These are phyloP conservation scores for Chalcis sispes DNA, from an alignment of 2,888 invertebrate species.

Conservation along the genomic window DNA sequence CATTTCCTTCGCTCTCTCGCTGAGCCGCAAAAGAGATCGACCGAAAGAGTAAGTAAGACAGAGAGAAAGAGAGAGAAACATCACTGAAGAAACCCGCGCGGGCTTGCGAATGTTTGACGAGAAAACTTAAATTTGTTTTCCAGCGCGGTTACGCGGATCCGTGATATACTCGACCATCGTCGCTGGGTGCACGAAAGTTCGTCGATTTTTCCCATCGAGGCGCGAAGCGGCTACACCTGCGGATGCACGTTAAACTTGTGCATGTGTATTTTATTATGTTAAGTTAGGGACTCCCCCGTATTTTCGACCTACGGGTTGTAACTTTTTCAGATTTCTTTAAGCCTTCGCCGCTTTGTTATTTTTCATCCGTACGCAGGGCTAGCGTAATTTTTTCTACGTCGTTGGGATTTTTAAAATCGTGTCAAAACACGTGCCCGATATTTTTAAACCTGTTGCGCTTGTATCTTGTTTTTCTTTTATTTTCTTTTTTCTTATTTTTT, in stretches of 20 bases:
- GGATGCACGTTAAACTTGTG: background rate
- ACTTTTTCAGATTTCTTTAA: background rate
- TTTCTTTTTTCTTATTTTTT: no score
- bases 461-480: no score
- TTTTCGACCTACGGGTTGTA: background rate
- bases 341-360: background rate
- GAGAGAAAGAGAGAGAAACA: background rate
- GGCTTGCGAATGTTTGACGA: background rate
- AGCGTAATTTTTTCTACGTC: background rate
- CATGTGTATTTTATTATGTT: no score
- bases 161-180: background rate
- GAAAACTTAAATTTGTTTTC: background rate
- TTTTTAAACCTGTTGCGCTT: constrained; percentile 21
- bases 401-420: background rate
- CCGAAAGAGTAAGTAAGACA: background rate
- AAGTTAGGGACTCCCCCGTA: no score
- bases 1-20: constrained; percentile 14
- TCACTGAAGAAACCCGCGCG: no score
- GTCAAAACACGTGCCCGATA: background rate
- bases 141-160: constrained; percentile 1
- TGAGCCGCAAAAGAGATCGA: background rate
- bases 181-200: background rate
- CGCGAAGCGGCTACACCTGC: background rate
- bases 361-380: background rate
- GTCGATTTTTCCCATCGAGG: background rate